Percentiles rank a stretch among this genome's conserved stretches.
phyloP scores from a whole-genome alignment of 2,113 vertebrate species.

The Epinephelus fuscoguttatus region DNA sequence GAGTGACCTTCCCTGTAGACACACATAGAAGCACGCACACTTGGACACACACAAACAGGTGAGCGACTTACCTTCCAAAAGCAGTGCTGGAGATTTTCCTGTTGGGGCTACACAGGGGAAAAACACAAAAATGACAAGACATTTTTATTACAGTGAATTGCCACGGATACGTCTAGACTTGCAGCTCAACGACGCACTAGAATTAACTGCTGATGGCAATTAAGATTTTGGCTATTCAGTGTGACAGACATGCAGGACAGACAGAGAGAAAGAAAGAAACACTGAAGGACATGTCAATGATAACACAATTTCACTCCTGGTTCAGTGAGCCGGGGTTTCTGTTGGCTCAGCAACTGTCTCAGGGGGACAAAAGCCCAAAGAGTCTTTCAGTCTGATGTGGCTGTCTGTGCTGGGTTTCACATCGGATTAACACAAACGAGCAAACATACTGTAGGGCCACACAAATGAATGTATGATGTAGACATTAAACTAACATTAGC shows the following conservation, averaged over 20 bases:
- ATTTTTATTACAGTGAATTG: constrained; percentile 19
- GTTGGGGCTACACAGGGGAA: constrained; percentile 88
- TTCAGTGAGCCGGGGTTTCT: constrained; percentile 50
- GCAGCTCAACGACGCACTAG: not conserved
- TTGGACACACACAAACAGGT: not conserved
- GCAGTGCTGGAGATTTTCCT: constrained; percentile 97
- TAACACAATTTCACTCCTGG: constrained; percentile 40
- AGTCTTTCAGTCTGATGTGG: constrained; percentile 26
- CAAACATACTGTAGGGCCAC: constrained; percentile 21
- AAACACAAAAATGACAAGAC: constrained; percentile 22
- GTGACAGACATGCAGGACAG: not conserved
- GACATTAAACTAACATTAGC: not conserved
- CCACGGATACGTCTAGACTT: constrained; percentile 21
- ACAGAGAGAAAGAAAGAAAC: constrained; percentile 9
- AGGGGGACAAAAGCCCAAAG: constrained; percentile 35
- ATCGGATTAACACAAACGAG: constrained; percentile 44
- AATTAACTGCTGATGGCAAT: constrained; percentile 29
- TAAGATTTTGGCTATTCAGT: constrained; percentile 25
- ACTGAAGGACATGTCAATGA: constrained; percentile 53
- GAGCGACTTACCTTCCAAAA: constrained; percentile 92
- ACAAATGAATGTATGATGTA: constrained; percentile 7
- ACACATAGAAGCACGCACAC: not conserved
- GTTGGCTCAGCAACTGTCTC: constrained; percentile 57
- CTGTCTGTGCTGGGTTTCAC: constrained; percentile 33
- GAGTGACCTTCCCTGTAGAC: constrained; percentile 28